A percentile compares a stretch with the other conserved stretches of the same genome.
Conservation (phyloP, 2,888 invertebrate genomes). For the Tetropium fuscum region DNA sequence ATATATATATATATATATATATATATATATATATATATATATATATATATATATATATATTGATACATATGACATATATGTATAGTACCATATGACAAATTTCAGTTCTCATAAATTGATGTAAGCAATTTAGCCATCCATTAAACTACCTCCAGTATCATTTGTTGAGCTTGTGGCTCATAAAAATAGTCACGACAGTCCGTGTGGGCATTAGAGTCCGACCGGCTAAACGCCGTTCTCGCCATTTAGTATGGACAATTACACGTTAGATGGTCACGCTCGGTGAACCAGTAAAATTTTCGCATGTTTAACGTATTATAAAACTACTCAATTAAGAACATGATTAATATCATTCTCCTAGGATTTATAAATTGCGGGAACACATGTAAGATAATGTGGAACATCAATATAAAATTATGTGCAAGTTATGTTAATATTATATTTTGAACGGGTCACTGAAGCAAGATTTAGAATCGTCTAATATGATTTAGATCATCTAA, state of each 20-base stretch:
- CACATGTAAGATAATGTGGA: slow-evolving; percentile 10
- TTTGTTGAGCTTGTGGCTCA: not conserved
- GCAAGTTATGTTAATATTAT: no score
- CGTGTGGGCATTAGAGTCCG: slow-evolving; percentile 20
- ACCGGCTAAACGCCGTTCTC: slow-evolving; percentile 17
- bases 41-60: no score
- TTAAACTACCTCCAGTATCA: slow-evolving; percentile 1
- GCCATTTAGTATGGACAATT: slow-evolving; percentile 42
- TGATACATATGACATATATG: no score
- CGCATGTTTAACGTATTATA: slow-evolving; percentile 43
- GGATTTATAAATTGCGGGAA: slow-evolving; percentile 36
- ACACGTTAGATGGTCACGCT: slow-evolving; percentile 57
- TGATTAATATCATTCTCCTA: slow-evolving; percentile 39
- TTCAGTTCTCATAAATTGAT: no score
- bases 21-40: no score
- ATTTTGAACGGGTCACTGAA: no score
- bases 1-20: no score
- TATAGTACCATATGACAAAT: no score
- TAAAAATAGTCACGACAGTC: slow-evolving; percentile 1
- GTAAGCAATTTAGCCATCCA: not conserved
- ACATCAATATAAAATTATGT: no score
- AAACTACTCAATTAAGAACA: slow-evolving; percentile 36
- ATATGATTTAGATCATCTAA: no score
- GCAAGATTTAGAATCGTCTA: no score
- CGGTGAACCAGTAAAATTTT: slow-evolving; percentile 55